phyloP scores from a whole-genome alignment of 2,113 vertebrate genomes.

The Gallinago paraguaiae region DNA sequence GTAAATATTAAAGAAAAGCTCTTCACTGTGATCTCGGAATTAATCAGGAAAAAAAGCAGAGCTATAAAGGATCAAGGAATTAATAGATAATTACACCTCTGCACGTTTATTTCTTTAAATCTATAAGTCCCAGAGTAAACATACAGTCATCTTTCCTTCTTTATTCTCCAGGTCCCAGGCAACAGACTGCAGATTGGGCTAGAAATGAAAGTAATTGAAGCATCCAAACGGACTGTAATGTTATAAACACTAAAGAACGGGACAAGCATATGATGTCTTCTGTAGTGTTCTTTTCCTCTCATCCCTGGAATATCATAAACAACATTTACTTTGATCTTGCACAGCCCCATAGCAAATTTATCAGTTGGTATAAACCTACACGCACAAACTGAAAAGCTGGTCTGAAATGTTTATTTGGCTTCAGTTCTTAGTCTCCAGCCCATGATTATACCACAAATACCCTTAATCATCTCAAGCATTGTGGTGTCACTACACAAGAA shows the following conservation, averaged over 20 bases:
- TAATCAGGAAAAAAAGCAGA: background rate
- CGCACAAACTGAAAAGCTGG: background rate
- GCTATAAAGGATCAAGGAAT: background rate
- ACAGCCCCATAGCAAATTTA: background rate
- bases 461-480: background rate
- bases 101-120: background rate
- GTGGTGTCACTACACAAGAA: background rate
- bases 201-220: background rate
- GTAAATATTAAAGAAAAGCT: background rate
- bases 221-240: background rate
- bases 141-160: background rate
- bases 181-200: background rate
- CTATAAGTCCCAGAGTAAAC: background rate
- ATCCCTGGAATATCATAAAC: constrained; percentile 22
- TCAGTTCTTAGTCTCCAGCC: background rate
- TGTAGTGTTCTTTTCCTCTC: constrained; percentile 7
- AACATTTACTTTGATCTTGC: constrained; percentile 24
- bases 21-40: background rate
- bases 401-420: constrained; percentile 35
- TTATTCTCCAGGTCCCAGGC: background rate
- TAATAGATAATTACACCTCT: background rate
- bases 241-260: constrained; percentile 6
- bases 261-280: constrained; percentile 4
- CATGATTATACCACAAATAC: background rate
- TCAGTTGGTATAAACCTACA: background rate